Evolutionary conservation across 2,797 vertebrate species (phyloP).

Genomic region (Sebastes aleutianus): DNA sequence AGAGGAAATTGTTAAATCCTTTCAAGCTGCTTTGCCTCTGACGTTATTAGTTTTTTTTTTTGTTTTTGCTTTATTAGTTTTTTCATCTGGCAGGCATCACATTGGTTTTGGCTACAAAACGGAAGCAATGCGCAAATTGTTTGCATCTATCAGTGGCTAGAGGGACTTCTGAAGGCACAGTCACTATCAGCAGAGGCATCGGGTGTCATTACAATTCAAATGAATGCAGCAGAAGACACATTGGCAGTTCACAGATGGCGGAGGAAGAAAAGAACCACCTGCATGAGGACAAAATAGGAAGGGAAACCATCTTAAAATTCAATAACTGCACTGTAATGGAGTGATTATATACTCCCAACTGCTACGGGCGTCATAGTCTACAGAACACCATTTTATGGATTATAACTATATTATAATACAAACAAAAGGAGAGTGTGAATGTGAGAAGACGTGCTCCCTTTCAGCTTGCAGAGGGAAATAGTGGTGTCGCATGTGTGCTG

Average conservation of each 20-base stretch:
- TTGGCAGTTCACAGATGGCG: conserved; percentile 30
- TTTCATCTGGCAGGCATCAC: conserved; percentile 28
- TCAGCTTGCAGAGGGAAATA: neutral
- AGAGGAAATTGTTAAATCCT: conserved; percentile 27
- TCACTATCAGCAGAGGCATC: neutral
- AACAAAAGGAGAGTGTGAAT: conserved; percentile 2
- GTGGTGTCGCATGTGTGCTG: neutral
- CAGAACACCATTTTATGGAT: conserved; percentile 6
- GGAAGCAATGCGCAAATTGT: conserved; percentile 31
- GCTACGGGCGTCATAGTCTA: neutral
- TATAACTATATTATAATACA: conserved; percentile 6
- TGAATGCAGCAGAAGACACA: conserved; percentile 31
- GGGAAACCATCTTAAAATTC: neutral
- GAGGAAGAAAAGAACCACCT: conserved; percentile 42
- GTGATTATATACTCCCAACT: conserved; percentile 13
- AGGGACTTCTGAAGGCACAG: conserved; percentile 15
- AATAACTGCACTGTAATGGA: conserved; percentile 16
- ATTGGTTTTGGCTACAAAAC: conserved; percentile 37
- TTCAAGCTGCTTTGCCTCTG: conserved; percentile 19
- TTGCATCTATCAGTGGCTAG: conserved; percentile 22
- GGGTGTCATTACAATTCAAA: conserved; percentile 40
- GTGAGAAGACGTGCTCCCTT: neutral
- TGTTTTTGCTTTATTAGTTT: neutral
- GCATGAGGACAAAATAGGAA: conserved; percentile 5
- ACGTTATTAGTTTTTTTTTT: conserved; percentile 1